Conservation (phyloP, 2,797 vertebrate genomes). For the Phoebastria nigripes region DNA sequence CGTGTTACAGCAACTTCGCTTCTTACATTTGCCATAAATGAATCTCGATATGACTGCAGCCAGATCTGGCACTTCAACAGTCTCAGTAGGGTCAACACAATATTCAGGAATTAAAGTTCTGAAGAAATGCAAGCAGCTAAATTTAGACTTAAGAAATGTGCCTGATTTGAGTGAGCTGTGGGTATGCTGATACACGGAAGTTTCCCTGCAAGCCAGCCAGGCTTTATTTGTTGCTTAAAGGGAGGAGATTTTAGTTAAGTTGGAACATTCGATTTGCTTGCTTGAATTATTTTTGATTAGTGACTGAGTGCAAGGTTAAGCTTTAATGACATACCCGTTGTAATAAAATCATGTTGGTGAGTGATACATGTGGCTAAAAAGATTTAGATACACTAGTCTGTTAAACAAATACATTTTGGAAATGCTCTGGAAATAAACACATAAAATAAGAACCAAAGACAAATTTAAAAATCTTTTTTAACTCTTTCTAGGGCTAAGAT, state of each 20-base stretch:
- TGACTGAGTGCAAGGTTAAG: conserved; percentile 49
- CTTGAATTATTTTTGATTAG: conserved; percentile 42
- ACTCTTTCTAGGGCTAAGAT: neutral
- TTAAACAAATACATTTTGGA: conserved; percentile 26
- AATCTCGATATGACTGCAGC: neutral
- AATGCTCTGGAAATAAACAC: conserved; percentile 8
- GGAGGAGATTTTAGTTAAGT: conserved; percentile 13
- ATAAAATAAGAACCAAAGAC: neutral
- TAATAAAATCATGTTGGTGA: conserved; percentile 37
- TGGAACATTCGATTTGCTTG: conserved; percentile 27
- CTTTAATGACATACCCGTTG: conserved; percentile 2
- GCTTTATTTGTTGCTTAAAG: conserved; percentile 18
- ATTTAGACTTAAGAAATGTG: conserved; percentile 11
- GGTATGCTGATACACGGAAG: neutral
- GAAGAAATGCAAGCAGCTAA: conserved; percentile 22
- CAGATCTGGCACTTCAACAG: neutral
- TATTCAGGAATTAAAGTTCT: conserved; percentile 10
- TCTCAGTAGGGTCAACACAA: conserved; percentile 11
- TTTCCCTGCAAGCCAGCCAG: neutral
- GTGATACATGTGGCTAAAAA: conserved; percentile 14
- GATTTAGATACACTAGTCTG: neutral
- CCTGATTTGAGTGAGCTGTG: neutral
- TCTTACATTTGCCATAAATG: neutral
- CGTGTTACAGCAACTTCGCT: neutral
- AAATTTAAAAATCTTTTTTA: neutral